Percentiles rank a stretch among this genome's conserved stretches.
phyloP scores from a whole-genome alignment of 2,888 invertebrate species.

The Phortica okadai region DNA sequence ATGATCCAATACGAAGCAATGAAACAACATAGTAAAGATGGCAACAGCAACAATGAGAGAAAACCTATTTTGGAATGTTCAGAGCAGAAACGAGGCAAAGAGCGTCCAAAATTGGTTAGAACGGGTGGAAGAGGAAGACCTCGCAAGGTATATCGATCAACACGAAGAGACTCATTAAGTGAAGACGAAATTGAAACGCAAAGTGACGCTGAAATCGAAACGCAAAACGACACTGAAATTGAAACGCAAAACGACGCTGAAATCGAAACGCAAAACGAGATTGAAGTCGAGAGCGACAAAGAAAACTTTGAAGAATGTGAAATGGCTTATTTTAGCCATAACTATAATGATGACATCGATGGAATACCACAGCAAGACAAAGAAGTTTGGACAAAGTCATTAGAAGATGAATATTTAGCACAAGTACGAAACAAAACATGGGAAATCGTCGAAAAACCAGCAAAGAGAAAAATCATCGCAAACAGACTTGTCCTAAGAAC shows the following conservation, averaged over 20 bases:
- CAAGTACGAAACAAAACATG: slow-evolving; percentile 44
- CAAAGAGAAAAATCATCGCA: slow-evolving; percentile 39
- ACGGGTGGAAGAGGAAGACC: too few species aligned
- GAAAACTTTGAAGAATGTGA: slow-evolving; percentile 43
- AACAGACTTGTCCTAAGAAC: slow-evolving; percentile 41
- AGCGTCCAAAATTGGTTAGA: too few species aligned
- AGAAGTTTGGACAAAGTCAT: slow-evolving; percentile 36
- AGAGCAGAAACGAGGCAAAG: too few species aligned
- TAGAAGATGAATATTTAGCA: slow-evolving; percentile 48
- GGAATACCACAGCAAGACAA: slow-evolving; percentile 16
- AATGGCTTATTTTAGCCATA: slow-evolving; percentile 23
- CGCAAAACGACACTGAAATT: slow-evolving; percentile 4
- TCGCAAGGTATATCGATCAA: too few species aligned
- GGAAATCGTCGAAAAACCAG: slow-evolving; percentile 42
- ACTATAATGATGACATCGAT: too few species aligned
- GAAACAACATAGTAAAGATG: slow-evolving; percentile 7
- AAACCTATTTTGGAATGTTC: too few species aligned
- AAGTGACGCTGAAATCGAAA: background rate
- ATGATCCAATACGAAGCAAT: slow-evolving; percentile 31
- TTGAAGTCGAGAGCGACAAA: slow-evolving; percentile 35
- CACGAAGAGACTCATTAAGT: too few species aligned
- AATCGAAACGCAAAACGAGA: slow-evolving; percentile 11
- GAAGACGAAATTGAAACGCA: too few species aligned
- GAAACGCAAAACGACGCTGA: slow-evolving; percentile 10
- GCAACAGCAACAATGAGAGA: background rate